Base-by-base conservation (phyloP, 1,140 invertebrate genomes). In the Tetraneura akinire region DNA sequence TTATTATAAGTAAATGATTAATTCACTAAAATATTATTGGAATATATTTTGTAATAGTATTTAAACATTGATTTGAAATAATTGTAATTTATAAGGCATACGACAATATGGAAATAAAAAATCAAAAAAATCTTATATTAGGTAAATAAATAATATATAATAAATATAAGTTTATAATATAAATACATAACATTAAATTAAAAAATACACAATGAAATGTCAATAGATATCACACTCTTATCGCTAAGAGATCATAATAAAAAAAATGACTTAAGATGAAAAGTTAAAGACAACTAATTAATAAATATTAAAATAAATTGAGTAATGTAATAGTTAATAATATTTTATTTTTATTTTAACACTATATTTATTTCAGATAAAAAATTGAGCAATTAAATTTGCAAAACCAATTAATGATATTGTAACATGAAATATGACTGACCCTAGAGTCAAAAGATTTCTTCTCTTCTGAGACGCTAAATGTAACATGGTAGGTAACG, bases 361-460 rank as follows among this genome's bases (percentile, higher is more conserved):
- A 37, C n/a, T n/a, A n/a, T n/a, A 37, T 37, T 37, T 37, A 37
- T 4, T 76, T 57, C 4, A 80, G n/a, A 93, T 89, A 83, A 94
- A 88, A 85, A 96, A 95, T 86, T 96, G 94, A 81, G 91, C 90
- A 23, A 92, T 82, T 71, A 95, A 88, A 87, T 95, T 96, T 9
- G 87, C 85, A 32, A 90, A 83, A 23, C 94, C 94, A 21, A 94
- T 83, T 2, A 91, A 45, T 66, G 93, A 89, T 80, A 96, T 90
- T 32, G 85, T 81, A 13, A 85, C 81, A 84, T 94, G 91, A 29
- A 91, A 85, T 16, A 91, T 60, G 3, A 88, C 81, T 60, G 88
- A 88, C 11, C 84, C 83, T 21, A 84, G 82, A 0, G 90, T 90
- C 1, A 94, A 85, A 80, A 88, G 86, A 5, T 90, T 88, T 70